Evolutionary conservation across 1,140 invertebrate genomes (phyloP).

Genomic region (Heliconius hermathena): DNA sequence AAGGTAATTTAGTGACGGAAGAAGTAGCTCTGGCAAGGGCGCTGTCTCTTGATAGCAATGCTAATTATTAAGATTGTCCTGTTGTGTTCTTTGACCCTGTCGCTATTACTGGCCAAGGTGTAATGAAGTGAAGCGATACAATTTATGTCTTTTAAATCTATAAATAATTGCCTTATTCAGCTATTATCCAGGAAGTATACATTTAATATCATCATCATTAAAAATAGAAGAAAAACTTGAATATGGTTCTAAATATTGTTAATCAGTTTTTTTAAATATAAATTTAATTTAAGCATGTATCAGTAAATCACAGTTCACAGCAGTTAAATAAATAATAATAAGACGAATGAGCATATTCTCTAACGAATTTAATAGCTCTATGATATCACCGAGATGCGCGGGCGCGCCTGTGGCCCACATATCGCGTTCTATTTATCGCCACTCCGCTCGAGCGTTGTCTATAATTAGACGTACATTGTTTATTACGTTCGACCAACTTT

Average conservation of each 20-base stretch:
- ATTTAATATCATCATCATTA: no score
- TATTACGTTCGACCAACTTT: constrained; percentile 63
- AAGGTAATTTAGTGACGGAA: constrained; percentile 23
- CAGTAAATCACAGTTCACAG: not conserved
- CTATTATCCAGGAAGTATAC: not conserved
- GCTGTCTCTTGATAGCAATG: constrained; percentile 1
- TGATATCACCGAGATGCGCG: constrained; percentile 51
- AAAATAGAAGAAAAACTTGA: no score
- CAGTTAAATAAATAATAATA: constrained; percentile 10
- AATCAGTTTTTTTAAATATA: not conserved
- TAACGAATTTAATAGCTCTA: constrained; percentile 20
- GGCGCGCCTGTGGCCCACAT: constrained; percentile 72
- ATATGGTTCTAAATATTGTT: no score
- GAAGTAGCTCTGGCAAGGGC: constrained; percentile 15
- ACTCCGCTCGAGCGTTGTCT: constrained; percentile 66
- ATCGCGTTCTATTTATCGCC: constrained; percentile 72
- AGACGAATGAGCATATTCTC: constrained; percentile 7
- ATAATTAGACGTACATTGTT: constrained; percentile 75
- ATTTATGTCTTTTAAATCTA: not conserved
- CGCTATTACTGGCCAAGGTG: constrained; percentile 3
- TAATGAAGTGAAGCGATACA: not conserved
- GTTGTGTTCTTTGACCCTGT: not conserved
- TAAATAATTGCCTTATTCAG: not conserved
- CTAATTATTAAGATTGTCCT: constrained; percentile 13
- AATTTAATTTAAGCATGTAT: not conserved